Conservation (phyloP, 2,797 vertebrate species). For the Rhinophrynus dorsalis region DNA sequence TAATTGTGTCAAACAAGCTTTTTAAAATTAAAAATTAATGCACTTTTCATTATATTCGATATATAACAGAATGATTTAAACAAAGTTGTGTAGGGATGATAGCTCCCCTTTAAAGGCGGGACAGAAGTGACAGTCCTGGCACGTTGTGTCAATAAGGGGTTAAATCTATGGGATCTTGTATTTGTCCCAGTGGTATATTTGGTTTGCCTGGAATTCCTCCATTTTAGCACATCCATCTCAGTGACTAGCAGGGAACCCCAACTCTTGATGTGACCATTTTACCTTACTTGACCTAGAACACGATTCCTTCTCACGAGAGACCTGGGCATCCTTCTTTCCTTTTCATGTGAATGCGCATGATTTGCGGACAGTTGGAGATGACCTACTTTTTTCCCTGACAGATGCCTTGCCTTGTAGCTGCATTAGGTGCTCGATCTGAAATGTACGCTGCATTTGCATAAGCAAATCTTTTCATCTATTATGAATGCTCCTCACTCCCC, state of each 20-base stretch:
- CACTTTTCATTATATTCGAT: no score
- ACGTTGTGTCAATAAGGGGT: no score
- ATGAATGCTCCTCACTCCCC: slow-evolving; percentile 36
- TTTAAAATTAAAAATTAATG: no score
- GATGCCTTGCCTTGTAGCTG: slow-evolving; percentile 60
- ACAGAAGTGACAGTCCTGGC: no score
- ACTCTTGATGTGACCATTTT: slow-evolving; percentile 20
- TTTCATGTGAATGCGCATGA: slow-evolving; percentile 42
- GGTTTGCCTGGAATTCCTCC: no score
- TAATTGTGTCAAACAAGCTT: no score
- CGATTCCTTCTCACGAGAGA: slow-evolving; percentile 12
- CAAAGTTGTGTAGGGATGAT: no score
- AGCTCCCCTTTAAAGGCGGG: no score
- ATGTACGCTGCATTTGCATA: slow-evolving; percentile 47
- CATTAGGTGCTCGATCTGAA: slow-evolving; percentile 26
- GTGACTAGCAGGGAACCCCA: slow-evolving; percentile 7
- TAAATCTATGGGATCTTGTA: no score
- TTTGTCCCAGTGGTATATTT: no score
- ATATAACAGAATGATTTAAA: no score
- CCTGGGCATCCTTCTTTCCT: slow-evolving; percentile 3
- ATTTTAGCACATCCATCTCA: no score
- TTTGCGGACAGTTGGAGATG: slow-evolving; percentile 57
- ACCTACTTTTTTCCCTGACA: slow-evolving; percentile 61
- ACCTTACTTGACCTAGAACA: slow-evolving; percentile 33
- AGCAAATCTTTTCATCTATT: slow-evolving; percentile 51